phyloP scores from a whole-genome alignment of 2,797 vertebrate species.

The Chrosomus eos region DNA sequence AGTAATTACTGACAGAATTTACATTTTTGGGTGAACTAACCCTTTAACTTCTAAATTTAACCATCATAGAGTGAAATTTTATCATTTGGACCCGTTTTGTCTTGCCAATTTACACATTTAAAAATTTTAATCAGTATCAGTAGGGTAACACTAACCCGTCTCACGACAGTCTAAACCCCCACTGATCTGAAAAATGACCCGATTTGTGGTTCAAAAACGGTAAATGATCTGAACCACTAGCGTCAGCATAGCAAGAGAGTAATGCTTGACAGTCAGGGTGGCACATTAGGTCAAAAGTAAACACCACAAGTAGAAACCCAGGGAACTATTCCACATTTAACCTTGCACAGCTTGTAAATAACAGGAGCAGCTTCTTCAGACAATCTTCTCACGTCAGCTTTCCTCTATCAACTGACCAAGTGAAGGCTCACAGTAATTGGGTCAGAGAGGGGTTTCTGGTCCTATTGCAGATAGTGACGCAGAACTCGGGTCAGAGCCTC shows the following conservation, averaged over 20 bases:
- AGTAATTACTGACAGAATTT: no score
- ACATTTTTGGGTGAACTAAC: no score
- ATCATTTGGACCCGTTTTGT: no score
- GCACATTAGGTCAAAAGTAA: not conserved
- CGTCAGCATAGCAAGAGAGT: constrained; percentile 25
- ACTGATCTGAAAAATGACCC: no score
- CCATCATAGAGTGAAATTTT: no score
- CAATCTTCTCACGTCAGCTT: constrained; percentile 29
- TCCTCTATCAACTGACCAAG: constrained; percentile 12
- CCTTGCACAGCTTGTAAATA: constrained; percentile 18
- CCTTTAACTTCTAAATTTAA: no score
- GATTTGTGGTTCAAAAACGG: no score
- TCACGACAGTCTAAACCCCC: no score
- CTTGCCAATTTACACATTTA: no score
- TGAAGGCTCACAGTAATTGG: constrained; percentile 38
- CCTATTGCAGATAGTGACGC: constrained; percentile 36
- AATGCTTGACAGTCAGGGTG: not conserved
- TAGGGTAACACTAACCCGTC: no score
- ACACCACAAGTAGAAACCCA: not conserved
- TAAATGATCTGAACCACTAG: no score
- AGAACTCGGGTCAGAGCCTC: constrained; percentile 22
- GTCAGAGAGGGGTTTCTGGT: constrained; percentile 54
- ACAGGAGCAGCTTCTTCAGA: constrained; percentile 1
- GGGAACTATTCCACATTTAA: constrained; percentile 20
- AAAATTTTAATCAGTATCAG: no score